These are phyloP conservation scores for Gryllus bimaculatus DNA, from an alignment of 1,140 invertebrate genomes.

Conservation along the genomic window DNA sequence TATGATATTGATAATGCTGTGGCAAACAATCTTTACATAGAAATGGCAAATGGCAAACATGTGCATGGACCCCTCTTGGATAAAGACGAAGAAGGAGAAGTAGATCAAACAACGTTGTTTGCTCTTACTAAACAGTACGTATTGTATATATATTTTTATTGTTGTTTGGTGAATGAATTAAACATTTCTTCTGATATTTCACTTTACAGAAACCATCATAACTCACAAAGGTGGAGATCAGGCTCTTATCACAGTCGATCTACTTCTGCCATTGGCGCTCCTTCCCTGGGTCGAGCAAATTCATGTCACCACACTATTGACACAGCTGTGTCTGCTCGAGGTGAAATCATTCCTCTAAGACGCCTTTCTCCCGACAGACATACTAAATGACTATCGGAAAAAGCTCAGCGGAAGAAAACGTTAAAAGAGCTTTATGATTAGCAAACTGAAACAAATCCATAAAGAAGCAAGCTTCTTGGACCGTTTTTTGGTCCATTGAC, in stretches of 20 bases:
- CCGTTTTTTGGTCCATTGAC: no score
- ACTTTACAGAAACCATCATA: not conserved
- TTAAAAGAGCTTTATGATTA: not conserved
- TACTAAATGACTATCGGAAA: conserved; percentile 12
- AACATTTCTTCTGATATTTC: not conserved
- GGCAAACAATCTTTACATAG: not conserved
- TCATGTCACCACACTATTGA: conserved; percentile 9
- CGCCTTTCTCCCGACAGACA: conserved; percentile 7
- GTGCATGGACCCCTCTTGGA: not conserved
- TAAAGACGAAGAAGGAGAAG: not conserved
- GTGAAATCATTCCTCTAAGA: conserved; percentile 21
- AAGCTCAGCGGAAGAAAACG: not conserved
- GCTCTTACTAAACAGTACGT: not conserved
- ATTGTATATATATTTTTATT: not conserved
- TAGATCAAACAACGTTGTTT: not conserved
- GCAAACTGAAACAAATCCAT: not conserved
- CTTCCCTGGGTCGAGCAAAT: not conserved
- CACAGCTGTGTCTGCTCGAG: conserved; percentile 19
- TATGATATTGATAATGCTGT: not conserved
- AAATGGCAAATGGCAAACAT: not conserved
- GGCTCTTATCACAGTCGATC: not conserved
- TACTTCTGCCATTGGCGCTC: not conserved
- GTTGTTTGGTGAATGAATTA: not conserved
- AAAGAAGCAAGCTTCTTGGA: no score
- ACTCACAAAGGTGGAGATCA: conserved; percentile 11